These are phyloP conservation scores for Stenolophus ochropezus DNA, from an alignment of 2,888 invertebrate species.

Conservation along the genomic window DNA sequence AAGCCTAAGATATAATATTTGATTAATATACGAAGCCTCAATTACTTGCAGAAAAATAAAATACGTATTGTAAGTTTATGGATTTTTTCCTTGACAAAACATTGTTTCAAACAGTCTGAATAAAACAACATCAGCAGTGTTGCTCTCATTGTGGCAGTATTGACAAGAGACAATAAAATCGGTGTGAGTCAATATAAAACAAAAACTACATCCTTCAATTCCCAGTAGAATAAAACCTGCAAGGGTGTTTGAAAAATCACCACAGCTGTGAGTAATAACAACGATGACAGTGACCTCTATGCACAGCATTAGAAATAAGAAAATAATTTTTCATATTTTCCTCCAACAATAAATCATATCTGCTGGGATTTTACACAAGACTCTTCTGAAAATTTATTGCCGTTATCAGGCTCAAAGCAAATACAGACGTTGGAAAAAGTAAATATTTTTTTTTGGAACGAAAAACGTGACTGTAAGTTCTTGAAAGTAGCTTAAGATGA, in stretches of 20 bases:
- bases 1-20: no score
- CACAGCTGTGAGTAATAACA: constrained; percentile 6
- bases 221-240: background rate
- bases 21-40: no score
- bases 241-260: background rate
- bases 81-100: no score
- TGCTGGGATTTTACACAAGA: constrained; percentile 39
- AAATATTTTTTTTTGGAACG: constrained; percentile 45
- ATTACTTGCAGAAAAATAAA: no score
- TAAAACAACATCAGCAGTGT: background rate
- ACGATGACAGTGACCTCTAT: constrained; percentile 28
- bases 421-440: constrained; percentile 46
- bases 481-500: constrained; percentile 37
- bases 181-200: constrained; percentile 3
- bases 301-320: constrained; percentile 43
- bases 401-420: constrained; percentile 45
- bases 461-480: constrained; percentile 38
- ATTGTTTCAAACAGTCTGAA: no score
- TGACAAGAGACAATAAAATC: constrained; percentile 13
- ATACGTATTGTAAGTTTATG: no score
- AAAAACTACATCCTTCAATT: constrained; percentile 18
- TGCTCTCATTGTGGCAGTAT: background rate
- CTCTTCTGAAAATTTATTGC: constrained; percentile 39
- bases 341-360: constrained; percentile 41
- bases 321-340: constrained; percentile 49